Percentiles rank a stretch among this genome's conserved stretches.
These are phyloP conservation scores for Scaptomyza polygonia DNA, from an alignment of 2,888 invertebrate genomes.

Conservation along the genomic window DNA sequence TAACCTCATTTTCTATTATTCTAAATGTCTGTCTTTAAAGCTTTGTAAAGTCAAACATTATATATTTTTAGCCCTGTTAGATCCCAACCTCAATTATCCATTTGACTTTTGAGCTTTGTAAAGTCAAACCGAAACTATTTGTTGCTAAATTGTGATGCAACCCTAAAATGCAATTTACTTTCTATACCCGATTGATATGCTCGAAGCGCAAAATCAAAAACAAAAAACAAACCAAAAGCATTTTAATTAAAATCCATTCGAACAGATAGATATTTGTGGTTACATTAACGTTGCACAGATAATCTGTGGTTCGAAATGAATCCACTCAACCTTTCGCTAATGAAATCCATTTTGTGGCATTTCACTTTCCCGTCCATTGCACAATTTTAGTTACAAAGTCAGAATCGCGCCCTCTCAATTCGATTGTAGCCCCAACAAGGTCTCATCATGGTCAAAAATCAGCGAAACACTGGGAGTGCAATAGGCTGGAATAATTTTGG, in stretches of 20 bases:
- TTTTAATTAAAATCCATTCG: constrained; percentile 62
- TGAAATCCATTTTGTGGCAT: constrained; percentile 48
- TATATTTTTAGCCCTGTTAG: not conserved
- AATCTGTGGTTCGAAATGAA: constrained; percentile 14
- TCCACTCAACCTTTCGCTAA: constrained; percentile 20
- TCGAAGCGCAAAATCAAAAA: constrained; percentile 13
- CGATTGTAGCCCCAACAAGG: constrained; percentile 10
- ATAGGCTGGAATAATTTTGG: too few relatives aligned
- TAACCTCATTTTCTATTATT: not conserved
- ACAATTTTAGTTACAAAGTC: constrained; percentile 50
- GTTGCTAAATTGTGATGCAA: too few relatives aligned
- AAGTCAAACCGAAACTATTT: not conserved
- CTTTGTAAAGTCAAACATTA: not conserved
- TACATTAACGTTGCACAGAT: constrained; percentile 12
- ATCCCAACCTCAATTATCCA: not conserved
- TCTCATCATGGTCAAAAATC: constrained; percentile 64
- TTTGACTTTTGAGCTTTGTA: not conserved
- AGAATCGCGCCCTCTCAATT: constrained; percentile 1
- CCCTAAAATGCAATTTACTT: not conserved
- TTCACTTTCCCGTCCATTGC: constrained; percentile 57
- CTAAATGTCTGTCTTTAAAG: not conserved
- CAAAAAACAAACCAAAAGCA: constrained; percentile 1
- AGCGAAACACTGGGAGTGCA: constrained; percentile 64
- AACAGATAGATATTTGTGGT: constrained; percentile 18
- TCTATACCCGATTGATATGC: not conserved